A percentile compares a stretch with the other conserved stretches of the same genome.
Conservation (phyloP, 2,888 invertebrate genomes). For the Drosophila barbarae region DNA sequence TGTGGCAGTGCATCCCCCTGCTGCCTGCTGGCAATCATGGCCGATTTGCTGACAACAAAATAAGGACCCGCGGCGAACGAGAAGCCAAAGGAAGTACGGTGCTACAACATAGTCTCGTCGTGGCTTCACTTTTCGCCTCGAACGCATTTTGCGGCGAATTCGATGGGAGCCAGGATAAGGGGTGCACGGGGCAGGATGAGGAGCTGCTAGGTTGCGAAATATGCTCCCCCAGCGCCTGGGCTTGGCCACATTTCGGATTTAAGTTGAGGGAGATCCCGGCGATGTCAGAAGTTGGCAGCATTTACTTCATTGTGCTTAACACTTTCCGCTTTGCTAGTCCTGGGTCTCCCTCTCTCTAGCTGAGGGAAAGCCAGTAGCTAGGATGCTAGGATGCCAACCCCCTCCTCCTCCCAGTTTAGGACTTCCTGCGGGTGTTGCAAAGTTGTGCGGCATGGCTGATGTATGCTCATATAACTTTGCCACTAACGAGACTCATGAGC, state of each 20-base stretch:
- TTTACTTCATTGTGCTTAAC: constrained; percentile 69
- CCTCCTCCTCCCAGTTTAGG: constrained; percentile 2
- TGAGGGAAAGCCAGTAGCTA: background rate
- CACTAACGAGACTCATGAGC: constrained; percentile 73
- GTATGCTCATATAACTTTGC: constrained; percentile 74
- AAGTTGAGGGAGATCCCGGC: constrained; percentile 21
- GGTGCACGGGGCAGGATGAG: background rate
- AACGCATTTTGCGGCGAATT: constrained; percentile 61
- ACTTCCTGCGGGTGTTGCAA: constrained; percentile 55
- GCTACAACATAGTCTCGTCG: background rate
- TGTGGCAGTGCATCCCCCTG: background rate
- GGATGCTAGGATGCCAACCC: background rate
- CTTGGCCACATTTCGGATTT: constrained; percentile 23
- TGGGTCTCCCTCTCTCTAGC: background rate
- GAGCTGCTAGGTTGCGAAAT: constrained; percentile 2
- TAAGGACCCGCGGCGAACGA: constrained; percentile 9
- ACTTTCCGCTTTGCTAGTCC: constrained; percentile 60
- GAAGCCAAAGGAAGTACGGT: constrained; percentile 2
- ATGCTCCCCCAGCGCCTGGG: constrained; percentile 1
- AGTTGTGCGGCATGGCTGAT: constrained; percentile 67
- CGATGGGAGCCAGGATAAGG: constrained; percentile 23
- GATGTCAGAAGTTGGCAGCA: constrained; percentile 59
- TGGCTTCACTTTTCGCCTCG: constrained; percentile 46
- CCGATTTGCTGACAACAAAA: constrained; percentile 16
- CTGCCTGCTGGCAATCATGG: background rate